Percentiles rank a stretch among this genome's conserved stretches.
Evolutionary conservation across 2,797 vertebrate genomes (phyloP).

Genomic region (Chromis chromis): DNA sequence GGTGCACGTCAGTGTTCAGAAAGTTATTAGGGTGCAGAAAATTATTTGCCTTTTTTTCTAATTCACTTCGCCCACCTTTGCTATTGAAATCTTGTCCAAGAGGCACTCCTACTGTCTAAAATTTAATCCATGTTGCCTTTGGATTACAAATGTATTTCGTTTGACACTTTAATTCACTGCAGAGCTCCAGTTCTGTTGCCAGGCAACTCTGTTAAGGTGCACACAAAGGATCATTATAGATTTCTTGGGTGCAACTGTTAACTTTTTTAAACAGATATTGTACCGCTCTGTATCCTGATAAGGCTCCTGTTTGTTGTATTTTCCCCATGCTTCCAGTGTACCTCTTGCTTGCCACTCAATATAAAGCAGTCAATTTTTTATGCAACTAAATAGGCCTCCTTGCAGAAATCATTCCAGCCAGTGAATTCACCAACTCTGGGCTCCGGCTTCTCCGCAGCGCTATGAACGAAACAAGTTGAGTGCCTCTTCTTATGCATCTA

Average conservation of each 20-base stretch:
- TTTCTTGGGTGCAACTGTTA: constrained; percentile 74
- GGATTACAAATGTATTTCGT: constrained; percentile 80
- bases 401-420: constrained; percentile 34
- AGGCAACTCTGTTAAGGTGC: constrained; percentile 79
- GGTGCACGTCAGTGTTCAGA: constrained; percentile 18
- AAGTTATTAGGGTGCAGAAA: constrained; percentile 57
- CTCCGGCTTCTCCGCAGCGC: constrained; percentile 37
- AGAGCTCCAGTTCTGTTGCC: constrained; percentile 76
- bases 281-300: constrained; percentile 50
- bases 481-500: constrained; percentile 74
- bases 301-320: constrained; percentile 54
- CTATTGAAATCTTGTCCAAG: constrained; percentile 72
- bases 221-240: constrained; percentile 80
- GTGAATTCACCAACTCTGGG: constrained; percentile 42
- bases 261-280: constrained; percentile 64
- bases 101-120: constrained; percentile 71
- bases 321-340: constrained; percentile 28
- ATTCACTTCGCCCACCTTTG: constrained; percentile 65
- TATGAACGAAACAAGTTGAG: constrained; percentile 71
- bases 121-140: constrained; percentile 77
- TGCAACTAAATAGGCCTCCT: constrained; percentile 56
- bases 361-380: constrained; percentile 50
- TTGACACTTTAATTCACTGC: constrained; percentile 80
- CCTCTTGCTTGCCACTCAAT: constrained; percentile 34
- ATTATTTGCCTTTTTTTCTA: constrained; percentile 56